Percentiles rank a stretch among this genome's conserved stretches.
These are phyloP conservation scores for Argyresthia goedartella DNA, from an alignment of 2,888 invertebrate species.

Conservation along the genomic window DNA sequence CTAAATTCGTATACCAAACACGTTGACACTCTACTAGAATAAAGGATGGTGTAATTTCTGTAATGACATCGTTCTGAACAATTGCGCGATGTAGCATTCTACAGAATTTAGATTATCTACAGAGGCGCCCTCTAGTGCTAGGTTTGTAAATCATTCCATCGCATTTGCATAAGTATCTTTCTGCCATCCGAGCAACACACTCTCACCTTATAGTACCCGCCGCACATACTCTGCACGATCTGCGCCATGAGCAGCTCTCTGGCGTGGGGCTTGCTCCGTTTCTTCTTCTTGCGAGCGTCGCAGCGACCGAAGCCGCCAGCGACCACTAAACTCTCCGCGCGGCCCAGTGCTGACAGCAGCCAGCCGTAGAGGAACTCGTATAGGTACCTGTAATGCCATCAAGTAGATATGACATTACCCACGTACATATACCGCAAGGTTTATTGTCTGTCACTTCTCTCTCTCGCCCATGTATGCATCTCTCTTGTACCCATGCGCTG, in stretches of 20 bases:
- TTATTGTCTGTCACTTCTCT: too few relatives aligned
- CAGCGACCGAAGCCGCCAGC: conserved; percentile 64
- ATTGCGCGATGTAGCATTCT: too few relatives aligned
- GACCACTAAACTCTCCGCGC: conserved; percentile 87
- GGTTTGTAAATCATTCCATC: background rate
- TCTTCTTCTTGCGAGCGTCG: conserved; percentile 59
- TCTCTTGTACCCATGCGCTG: too few relatives aligned
- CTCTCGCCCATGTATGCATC: too few relatives aligned
- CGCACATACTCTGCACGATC: conserved; percentile 93
- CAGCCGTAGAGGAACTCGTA: conserved; percentile 96
- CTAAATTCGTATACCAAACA: too few relatives aligned
- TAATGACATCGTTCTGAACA: too few relatives aligned
- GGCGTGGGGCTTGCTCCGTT: conserved; percentile 82
- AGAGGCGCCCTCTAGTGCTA: too few relatives aligned
- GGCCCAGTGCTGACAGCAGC: conserved; percentile 89
- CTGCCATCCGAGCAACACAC: background rate
- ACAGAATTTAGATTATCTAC: too few relatives aligned
- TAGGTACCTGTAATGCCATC: conserved; percentile 76
- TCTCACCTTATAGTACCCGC: conserved; percentile 91
- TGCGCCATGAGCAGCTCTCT: conserved; percentile 90
- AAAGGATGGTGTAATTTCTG: too few relatives aligned
- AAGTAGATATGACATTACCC: too few relatives aligned
- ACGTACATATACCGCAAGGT: too few relatives aligned
- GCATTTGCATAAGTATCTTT: background rate
- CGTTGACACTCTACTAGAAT: too few relatives aligned